These are phyloP conservation scores for Melanotaenia boesemani DNA, from an alignment of 2,797 vertebrate genomes.

Conservation along the genomic window DNA sequence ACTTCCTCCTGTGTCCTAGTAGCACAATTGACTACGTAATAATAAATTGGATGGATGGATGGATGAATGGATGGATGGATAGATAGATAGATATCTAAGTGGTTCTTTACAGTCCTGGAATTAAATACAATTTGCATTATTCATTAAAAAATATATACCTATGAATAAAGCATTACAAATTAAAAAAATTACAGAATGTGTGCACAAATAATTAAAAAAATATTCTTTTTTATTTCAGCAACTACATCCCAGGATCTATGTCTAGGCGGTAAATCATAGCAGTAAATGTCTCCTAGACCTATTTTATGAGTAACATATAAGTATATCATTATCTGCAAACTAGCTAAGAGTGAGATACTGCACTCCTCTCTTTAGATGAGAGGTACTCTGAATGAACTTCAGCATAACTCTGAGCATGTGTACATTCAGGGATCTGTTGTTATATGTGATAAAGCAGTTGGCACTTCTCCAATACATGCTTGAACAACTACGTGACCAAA, in stretches of 20 bases:
- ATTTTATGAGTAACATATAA: slow-evolving; percentile 62
- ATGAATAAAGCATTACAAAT: neutral
- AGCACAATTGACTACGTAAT: neutral
- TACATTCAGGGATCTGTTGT: neutral
- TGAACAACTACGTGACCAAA: neutral
- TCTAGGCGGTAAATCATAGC: slow-evolving; percentile 65
- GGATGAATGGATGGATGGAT: neutral
- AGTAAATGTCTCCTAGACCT: slow-evolving; percentile 64
- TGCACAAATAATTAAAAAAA: slow-evolving; percentile 22
- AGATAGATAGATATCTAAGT: neutral
- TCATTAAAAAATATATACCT: neutral
- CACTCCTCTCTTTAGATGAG: slow-evolving; percentile 13
- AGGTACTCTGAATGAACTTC: neutral
- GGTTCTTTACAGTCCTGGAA: too few species aligned
- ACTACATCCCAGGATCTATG: slow-evolving; percentile 46
- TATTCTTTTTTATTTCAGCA: too few species aligned
- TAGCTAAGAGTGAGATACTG: slow-evolving; percentile 22
- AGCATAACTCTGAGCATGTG: too few species aligned
- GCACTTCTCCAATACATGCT: neutral
- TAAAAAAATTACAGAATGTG: slow-evolving; percentile 12
- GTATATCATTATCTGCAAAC: slow-evolving; percentile 52
- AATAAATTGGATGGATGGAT: neutral
- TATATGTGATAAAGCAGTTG: neutral
- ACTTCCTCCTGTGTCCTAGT: slow-evolving; percentile 21
- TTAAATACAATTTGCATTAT: too few species aligned